These are phyloP conservation scores for Spizaetus ornatus DNA, from an alignment of 2,113 vertebrate species.

Conservation along the genomic window DNA sequence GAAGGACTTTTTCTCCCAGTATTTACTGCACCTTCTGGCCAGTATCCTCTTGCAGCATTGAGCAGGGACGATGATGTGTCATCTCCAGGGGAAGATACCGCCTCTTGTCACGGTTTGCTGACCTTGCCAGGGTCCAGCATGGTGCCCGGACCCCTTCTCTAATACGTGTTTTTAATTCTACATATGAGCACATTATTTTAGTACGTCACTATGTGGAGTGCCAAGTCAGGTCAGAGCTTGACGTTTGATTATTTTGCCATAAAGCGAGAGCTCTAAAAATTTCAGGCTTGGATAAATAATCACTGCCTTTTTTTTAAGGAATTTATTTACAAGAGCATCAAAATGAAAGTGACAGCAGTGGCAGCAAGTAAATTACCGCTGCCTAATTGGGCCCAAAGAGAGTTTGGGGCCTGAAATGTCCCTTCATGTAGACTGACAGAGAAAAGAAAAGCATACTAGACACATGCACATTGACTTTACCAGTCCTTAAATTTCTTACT, in stretches of 20 bases:
- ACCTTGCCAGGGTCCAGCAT: background rate
- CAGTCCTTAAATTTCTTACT: background rate
- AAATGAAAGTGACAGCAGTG: slow-evolving; percentile 29
- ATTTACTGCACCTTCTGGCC: background rate
- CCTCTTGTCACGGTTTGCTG: background rate
- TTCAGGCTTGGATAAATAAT: slow-evolving; percentile 10
- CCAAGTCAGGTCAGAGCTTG: background rate
- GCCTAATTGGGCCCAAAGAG: slow-evolving; percentile 42
- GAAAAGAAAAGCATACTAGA: background rate
- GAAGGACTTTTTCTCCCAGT: background rate
- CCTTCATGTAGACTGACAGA: background rate
- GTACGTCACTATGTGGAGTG: background rate
- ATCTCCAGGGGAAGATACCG: background rate
- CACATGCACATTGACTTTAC: background rate
- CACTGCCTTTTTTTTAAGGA: background rate
- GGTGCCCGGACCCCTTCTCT: background rate
- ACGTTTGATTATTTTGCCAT: background rate
- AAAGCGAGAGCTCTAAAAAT: background rate
- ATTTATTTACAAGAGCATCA: background rate
- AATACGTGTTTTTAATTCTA: background rate
- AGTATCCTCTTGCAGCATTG: background rate
- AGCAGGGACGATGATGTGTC: background rate
- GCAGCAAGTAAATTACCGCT: slow-evolving; percentile 1
- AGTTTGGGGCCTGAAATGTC: background rate
- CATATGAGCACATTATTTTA: background rate